phyloP scores from a whole-genome alignment of 1,140 invertebrate genomes.

The Sarcophaga peregrina region DNA sequence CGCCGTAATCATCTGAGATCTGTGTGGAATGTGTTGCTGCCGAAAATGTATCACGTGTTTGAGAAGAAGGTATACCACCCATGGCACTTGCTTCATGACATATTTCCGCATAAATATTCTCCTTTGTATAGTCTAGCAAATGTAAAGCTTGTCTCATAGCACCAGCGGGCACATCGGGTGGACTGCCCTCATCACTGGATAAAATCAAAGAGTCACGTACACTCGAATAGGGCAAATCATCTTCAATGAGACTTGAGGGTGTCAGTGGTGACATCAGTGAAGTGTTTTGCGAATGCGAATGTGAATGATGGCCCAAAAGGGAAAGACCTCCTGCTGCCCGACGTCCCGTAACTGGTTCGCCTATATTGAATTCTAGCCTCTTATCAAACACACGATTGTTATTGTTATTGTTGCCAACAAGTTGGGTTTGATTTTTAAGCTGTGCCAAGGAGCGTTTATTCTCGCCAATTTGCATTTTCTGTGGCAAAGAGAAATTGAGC shows the following conservation, averaged over 20 bases:
- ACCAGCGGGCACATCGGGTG: slow-evolving; percentile 41
- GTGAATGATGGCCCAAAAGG: slow-evolving; percentile 45
- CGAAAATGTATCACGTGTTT: slow-evolving; percentile 54
- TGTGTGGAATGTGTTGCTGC: slow-evolving; percentile 49
- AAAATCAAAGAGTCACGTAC: slow-evolving; percentile 62
- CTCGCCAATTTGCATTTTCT: slow-evolving; percentile 59
- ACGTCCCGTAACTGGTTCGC: slow-evolving; percentile 56
- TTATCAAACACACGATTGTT: slow-evolving; percentile 35
- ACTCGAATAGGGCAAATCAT: slow-evolving; percentile 64
- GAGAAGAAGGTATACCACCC: slow-evolving; percentile 46
- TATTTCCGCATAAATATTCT: slow-evolving; percentile 73
- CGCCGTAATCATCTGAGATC: slow-evolving; percentile 54
- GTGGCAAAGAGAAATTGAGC: slow-evolving; percentile 60
- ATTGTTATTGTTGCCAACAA: slow-evolving; percentile 12
- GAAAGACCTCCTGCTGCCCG: slow-evolving; percentile 61
- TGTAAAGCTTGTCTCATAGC: slow-evolving; percentile 46
- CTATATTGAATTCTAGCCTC: slow-evolving; percentile 46
- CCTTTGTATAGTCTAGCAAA: slow-evolving; percentile 67
- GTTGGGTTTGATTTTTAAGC: slow-evolving; percentile 43
- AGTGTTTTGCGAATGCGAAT: slow-evolving; percentile 43
- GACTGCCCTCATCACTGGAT: slow-evolving; percentile 49
- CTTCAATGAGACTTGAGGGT: slow-evolving; percentile 55
- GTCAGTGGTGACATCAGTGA: slow-evolving; percentile 47
- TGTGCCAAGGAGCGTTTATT: slow-evolving; percentile 54
- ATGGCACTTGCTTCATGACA: slow-evolving; percentile 61